Evolutionary conservation across 2,797 vertebrate species (phyloP).

Genomic region (Enteromius trimaculatus): DNA sequence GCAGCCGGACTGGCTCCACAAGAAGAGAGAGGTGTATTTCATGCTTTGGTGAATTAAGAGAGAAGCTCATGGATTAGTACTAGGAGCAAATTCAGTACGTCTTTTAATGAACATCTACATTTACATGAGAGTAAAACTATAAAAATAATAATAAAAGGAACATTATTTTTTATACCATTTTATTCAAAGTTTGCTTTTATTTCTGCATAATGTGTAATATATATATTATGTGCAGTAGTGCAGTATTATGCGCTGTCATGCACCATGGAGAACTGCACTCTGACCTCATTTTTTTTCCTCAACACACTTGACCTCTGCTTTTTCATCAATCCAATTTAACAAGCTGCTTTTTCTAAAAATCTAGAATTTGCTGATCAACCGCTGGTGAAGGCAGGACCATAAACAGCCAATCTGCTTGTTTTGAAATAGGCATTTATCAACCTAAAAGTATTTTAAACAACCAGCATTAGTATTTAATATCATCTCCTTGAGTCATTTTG

Average conservation of each 20-base stretch:
- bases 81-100: background rate
- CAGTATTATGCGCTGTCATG: background rate
- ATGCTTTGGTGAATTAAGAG: conserved; percentile 42
- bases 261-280: background rate
- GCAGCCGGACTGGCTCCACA: background rate
- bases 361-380: background rate
- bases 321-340: conserved; percentile 7
- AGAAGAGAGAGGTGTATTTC: conserved; percentile 31
- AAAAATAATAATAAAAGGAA: conserved; percentile 11
- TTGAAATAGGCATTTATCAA: background rate
- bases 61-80: conserved; percentile 45
- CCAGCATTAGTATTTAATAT: conserved; percentile 42
- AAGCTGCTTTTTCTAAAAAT: conserved; percentile 9
- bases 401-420: background rate
- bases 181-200: background rate
- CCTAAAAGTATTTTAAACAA: background rate
- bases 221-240: background rate
- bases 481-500: background rate
- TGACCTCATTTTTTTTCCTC: conserved; percentile 3
- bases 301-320: conserved; percentile 9
- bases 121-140: background rate
- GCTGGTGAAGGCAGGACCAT: background rate
- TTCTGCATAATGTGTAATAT: background rate
- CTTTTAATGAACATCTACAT: background rate
- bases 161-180: background rate